Evolutionary conservation across 2,113 vertebrate species (phyloP).

Genomic region (Camelus bactrianus): DNA sequence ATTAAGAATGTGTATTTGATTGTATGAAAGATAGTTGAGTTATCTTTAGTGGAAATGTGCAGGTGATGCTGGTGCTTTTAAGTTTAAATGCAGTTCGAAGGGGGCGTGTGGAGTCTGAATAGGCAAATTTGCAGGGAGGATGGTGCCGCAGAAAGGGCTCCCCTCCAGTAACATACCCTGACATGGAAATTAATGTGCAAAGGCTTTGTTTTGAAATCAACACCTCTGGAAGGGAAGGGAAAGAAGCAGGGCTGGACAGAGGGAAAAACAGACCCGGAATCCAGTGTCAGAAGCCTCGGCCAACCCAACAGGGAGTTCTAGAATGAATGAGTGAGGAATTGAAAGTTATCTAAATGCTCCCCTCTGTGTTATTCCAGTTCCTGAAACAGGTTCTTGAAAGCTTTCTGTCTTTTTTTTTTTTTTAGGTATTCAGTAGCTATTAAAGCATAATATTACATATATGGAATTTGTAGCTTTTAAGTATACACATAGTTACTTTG

Average conservation of each 20-base stretch:
- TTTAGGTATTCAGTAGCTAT: background rate
- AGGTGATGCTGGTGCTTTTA: too few species aligned
- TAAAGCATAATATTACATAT: background rate
- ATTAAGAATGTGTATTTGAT: background rate
- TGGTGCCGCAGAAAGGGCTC: background rate
- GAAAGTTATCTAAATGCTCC: background rate
- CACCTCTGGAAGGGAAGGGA: background rate
- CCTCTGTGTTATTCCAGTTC: background rate
- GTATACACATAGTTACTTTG: background rate
- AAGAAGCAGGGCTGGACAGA: background rate
- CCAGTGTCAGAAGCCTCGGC: background rate
- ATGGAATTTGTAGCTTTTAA: background rate
- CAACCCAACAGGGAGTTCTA: background rate
- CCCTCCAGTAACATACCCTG: background rate
- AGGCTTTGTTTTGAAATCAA: background rate
- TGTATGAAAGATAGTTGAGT: background rate
- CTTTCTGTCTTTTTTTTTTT: background rate
- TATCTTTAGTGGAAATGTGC: background rate
- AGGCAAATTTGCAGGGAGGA: background rate
- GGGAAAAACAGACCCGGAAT: too few species aligned
- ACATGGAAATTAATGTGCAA: background rate
- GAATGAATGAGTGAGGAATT: background rate
- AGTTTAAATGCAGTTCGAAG: background rate
- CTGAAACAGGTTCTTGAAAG: background rate
- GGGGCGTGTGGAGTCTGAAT: background rate